These are phyloP conservation scores for Myotis planiceps DNA, from an alignment of 2,797 vertebrate species.

Conservation along the genomic window DNA sequence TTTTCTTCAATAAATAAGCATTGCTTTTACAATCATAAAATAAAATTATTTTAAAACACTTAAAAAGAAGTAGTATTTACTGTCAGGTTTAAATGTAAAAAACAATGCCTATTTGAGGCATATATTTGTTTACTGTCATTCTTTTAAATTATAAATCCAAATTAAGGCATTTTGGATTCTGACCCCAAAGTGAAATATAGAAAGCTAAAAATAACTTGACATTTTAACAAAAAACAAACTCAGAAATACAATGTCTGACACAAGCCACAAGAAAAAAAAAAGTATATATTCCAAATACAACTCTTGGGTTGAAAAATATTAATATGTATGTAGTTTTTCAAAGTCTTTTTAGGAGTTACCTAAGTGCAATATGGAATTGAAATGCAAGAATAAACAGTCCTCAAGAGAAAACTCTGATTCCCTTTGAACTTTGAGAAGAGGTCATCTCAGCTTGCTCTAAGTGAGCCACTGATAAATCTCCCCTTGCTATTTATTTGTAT, in stretches of 20 bases:
- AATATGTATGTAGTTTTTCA: not conserved
- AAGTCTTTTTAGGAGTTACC: not conserved
- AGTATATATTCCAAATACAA: not conserved
- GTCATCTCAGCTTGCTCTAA: not conserved
- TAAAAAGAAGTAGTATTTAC: constrained; percentile 5
- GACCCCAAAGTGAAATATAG: not conserved
- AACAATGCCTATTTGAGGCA: not conserved
- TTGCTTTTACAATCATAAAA: constrained; percentile 25
- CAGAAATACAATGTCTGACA: constrained; percentile 12
- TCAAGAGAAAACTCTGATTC: constrained; percentile 26
- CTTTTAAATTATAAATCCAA: constrained; percentile 38
- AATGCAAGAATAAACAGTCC: not conserved
- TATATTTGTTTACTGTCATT: constrained; percentile 5
- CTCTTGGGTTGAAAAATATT: not conserved
- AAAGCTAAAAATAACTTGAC: not conserved
- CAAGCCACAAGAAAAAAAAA: not conserved
- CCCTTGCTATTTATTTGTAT: not conserved
- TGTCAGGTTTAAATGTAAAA: constrained; percentile 5
- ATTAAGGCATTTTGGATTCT: not conserved
- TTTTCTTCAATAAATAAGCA: not conserved
- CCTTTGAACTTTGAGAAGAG: constrained; percentile 11
- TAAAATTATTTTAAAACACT: constrained; percentile 7
- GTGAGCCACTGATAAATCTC: not conserved
- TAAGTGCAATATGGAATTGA: not conserved
- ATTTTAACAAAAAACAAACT: not conserved